Base-by-base conservation (phyloP, 2,888 invertebrate genomes). In the Orthosia cruda region DNA sequence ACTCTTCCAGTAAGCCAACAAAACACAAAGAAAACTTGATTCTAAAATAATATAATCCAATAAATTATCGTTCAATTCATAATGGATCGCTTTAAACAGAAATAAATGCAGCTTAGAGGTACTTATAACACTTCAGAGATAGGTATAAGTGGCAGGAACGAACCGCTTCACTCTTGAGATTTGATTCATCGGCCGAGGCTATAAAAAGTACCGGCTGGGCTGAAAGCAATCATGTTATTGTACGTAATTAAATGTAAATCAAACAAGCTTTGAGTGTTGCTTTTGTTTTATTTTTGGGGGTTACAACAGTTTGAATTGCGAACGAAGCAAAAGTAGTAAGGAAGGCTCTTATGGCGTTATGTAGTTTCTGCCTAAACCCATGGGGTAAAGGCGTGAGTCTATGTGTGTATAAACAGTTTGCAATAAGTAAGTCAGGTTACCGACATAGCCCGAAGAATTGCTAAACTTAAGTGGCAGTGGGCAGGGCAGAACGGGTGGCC, bases 61-160 rank as follows among this genome's bases (percentile, higher is more conserved):
- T 83, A 79, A 87, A 87, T 84, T 75, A 85, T 82, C 85, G 50
- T 77, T 57, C 40, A 81, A 81, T 45, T 69, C 49, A 81, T 84
- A 77, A 86, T 80, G 80, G 71, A 78, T 50, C 66, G 71, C 63
- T 80, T 73, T 47, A 62, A 68, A 67, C 62, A n/a, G 57, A 86
- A 86, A 81, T 82, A 84, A 77, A 68, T 59, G 57, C 63, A 50
- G 55, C 73, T 80, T 83, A 71, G 40, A 57, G 57, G 67, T 70
- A 74, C 71, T 80, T 71, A 77, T 23, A 62, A 52, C 69, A 68
- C 77, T 79, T 57, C 54, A 2, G 69, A 79, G 69, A 70, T 83
- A 66, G 16, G 16, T 13, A 80, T 80, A 66, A 84, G 81, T 57
- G 81, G 61, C 18, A 40, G 58, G 11, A 83, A 52, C 63, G 52